Evolutionary conservation across 2,113 vertebrate genomes (phyloP).

Genomic region (Gila orcuttii): DNA sequence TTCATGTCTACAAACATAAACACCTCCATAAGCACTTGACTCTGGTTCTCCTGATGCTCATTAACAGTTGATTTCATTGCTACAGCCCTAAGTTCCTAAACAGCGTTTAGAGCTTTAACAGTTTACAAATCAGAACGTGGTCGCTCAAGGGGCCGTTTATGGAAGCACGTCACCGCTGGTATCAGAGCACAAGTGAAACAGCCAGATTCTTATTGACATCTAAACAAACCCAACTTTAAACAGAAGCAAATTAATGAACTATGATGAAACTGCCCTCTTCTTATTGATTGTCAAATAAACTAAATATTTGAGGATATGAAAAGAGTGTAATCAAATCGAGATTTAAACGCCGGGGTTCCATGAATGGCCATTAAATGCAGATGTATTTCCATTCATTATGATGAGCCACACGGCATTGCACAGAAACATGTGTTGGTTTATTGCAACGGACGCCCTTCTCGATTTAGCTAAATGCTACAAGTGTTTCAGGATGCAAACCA

Average conservation of each 20-base stretch:
- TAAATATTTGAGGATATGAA: slow-evolving; percentile 49
- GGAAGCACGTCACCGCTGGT: slow-evolving; percentile 27
- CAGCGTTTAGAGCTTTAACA: slow-evolving; percentile 25
- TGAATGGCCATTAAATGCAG: slow-evolving; percentile 53
- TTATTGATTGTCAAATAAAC: slow-evolving; percentile 44
- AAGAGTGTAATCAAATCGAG: slow-evolving; percentile 42
- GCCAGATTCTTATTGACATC: slow-evolving; percentile 40
- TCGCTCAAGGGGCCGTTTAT: neutral
- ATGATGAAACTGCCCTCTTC: neutral
- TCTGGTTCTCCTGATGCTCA: slow-evolving; percentile 6
- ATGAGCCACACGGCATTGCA: slow-evolving; percentile 9
- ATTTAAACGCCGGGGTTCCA: slow-evolving; percentile 20
- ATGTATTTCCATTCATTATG: slow-evolving; percentile 43
- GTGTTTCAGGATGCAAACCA: neutral
- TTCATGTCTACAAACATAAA: slow-evolving; percentile 6
- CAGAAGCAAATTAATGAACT: slow-evolving; percentile 53
- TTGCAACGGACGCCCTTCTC: neutral
- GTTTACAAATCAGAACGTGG: slow-evolving; percentile 4
- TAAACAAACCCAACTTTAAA: slow-evolving; percentile 43
- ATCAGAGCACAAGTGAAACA: slow-evolving; percentile 21
- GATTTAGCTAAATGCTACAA: neutral
- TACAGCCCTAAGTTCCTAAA: neutral
- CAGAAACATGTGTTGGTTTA: slow-evolving; percentile 38
- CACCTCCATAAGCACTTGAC: slow-evolving; percentile 10
- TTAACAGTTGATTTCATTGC: slow-evolving; percentile 23